Base-by-base conservation (phyloP, 2,888 invertebrate genomes). In the Cryptocephalus primarius region DNA sequence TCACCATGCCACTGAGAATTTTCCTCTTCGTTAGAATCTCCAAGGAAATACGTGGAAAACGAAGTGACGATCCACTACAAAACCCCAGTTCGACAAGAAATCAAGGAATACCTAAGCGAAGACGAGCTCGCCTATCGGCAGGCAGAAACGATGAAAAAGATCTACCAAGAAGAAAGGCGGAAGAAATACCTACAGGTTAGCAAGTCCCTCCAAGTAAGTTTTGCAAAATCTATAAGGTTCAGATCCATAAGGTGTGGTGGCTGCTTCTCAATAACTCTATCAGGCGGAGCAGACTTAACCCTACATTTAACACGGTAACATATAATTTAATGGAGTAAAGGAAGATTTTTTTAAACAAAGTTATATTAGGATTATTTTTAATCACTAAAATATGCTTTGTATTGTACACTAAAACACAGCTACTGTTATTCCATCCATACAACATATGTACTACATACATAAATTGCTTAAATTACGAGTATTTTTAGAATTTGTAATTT, bases 1-100 rank as follows among this genome's bases (percentile, higher is more conserved):
- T 22, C 6, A 22, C 6, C 22, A 6, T 22, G 22, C 2, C 3
- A 22, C 22, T 22, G 22, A 22, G 2, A 6, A 2, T 22, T 22
- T 22, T 6, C 22, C 6, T 22, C 22, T 22, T 22, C 22, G 22
- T 4, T 22, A 90, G 90, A 88, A 75, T 88, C 89, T 61, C 88
- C 88, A 44, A 82, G 88, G 66, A 85, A 86, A 60, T 92, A 90
- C 76, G 84, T 89, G 68, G 90, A 90, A 74, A 85, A 88, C 69
- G 90, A 92, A 72, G 92, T 93, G 64, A 93, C 91, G 69, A 90
- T 93, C 70, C 92, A 92, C 74, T 93, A 91, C 77, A 80, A 87
- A 67, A 87, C 85, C 55, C 92, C 93, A 49, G 83, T 92, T 57
- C 79, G 91, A 53, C 83, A 87, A 66, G 89, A 90, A 68, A 85